Base-by-base conservation (phyloP, 2,113 vertebrate species). In the Nannospalax galili region DNA sequence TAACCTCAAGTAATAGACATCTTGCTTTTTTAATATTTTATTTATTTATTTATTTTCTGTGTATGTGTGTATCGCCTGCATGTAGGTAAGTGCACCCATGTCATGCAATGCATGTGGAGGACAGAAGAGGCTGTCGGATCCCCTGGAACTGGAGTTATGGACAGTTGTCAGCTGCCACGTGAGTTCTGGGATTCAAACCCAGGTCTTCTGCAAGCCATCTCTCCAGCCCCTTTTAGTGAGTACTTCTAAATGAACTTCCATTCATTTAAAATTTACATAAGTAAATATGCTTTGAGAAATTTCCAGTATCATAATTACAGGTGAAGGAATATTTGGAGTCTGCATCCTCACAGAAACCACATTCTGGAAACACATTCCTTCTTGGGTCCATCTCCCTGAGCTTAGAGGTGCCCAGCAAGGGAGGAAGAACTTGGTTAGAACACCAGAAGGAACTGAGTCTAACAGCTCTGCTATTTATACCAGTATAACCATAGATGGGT, bases 271-370 rank as follows among this genome's bases (percentile, higher is more conserved):
- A 42, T n/a, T 85, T 64, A 42, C 35, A 88, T 87, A 84, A 90
- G 72, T 89, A 91, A 92, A 88, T 84, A 65, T 8, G 26, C 69
- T 94, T 95, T 65, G 67, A 92, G 88, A 93, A 88, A 73, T 78
- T 24, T 84, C 75, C 90, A 87, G 64, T 40, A 5, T 65, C 22
- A 1, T 75, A 88, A 75, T 90, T 56, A 75, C 14, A 69, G 67
- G 80, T 87, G 52, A 90, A 77, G 90, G 70, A 65, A 75, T 96
- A 93, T 95, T 94, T 95, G 70, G 70, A 94, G 35, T 74, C n/a
- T n/a, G n/a, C n/a, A n/a, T n/a, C n/a, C n/a, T n/a, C n/a, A n/a
- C 42, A 67, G 37, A 93, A 96, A 94, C 84, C 72, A 84, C 81
- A 84, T 60, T 92, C 42, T 79, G 74, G 69, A 89, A 95, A 65